Conservation (phyloP, 2,797 vertebrate genomes). For the Pampus argenteus region DNA sequence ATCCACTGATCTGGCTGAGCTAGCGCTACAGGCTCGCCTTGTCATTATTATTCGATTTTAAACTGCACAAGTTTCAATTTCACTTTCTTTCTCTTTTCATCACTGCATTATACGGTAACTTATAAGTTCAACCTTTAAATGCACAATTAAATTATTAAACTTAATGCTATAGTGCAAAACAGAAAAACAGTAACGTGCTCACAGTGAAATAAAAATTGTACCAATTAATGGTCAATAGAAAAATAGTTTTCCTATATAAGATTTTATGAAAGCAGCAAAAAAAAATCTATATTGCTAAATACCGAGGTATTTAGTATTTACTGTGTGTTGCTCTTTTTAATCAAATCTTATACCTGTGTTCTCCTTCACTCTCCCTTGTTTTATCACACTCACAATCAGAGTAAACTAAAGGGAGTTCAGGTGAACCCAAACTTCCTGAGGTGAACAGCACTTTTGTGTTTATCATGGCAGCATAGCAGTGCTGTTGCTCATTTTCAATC, state of each 20-base stretch:
- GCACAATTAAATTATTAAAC: background rate
- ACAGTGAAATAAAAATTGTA: background rate
- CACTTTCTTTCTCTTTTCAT: background rate
- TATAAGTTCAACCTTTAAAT: background rate
- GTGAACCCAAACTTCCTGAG: background rate
- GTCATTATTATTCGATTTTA: background rate
- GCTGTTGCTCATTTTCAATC: slow-evolving; percentile 1
- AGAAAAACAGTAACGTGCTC: background rate
- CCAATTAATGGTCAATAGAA: background rate
- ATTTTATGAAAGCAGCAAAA: background rate
- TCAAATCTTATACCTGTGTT: background rate
- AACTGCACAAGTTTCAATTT: background rate
- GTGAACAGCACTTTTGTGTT: background rate
- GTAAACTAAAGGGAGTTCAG: background rate
- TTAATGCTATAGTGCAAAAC: background rate
- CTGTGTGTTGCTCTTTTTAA: background rate
- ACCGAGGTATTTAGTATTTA: too few species aligned
- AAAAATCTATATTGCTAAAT: background rate
- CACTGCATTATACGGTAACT: background rate
- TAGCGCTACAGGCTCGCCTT: background rate
- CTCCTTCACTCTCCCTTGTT: background rate
- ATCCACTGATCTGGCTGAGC: background rate
- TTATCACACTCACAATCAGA: background rate
- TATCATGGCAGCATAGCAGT: background rate
- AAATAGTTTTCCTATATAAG: background rate